A percentile compares a stretch with the other conserved stretches of the same genome.
These are phyloP conservation scores for Australoheros scitulus DNA, from an alignment of 2,113 vertebrate genomes.

Conservation along the genomic window DNA sequence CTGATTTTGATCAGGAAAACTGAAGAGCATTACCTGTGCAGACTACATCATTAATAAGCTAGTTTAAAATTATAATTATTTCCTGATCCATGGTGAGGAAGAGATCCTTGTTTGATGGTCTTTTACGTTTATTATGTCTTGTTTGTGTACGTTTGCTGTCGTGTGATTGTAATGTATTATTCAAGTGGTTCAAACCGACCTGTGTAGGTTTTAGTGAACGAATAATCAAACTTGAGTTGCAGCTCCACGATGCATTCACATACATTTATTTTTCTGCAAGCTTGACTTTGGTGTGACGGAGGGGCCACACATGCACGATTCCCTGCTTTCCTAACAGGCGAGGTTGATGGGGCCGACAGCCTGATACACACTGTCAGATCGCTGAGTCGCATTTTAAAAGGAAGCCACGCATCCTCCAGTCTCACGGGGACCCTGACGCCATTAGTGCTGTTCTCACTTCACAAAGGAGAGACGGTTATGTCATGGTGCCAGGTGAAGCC, in stretches of 20 bases:
- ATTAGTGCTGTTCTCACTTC: neutral
- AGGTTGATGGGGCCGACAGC: conserved; percentile 10
- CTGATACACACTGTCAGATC: conserved; percentile 20
- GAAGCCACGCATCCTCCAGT: neutral
- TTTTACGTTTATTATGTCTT: neutral
- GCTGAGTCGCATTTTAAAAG: conserved; percentile 7
- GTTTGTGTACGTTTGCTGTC: neutral
- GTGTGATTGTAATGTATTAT: neutral
- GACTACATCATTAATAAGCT: neutral
- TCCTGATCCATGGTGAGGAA: neutral
- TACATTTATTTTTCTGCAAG: neutral
- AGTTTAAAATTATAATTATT: neutral
- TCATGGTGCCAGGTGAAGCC: neutral
- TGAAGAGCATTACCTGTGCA: neutral
- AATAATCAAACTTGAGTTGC: neutral
- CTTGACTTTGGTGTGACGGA: neutral
- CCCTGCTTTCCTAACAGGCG: neutral
- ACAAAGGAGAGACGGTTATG: neutral
- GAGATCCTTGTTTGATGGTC: neutral
- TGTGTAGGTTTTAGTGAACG: neutral
- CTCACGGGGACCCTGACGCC: neutral
- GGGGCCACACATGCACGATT: neutral
- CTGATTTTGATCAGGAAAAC: neutral
- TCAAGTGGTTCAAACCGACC: neutral
- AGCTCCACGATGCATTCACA: neutral